Percentiles rank a stretch among this genome's conserved stretches.
Conservation (phyloP, 1,140 invertebrate species). For the Hormaphis cornu region DNA sequence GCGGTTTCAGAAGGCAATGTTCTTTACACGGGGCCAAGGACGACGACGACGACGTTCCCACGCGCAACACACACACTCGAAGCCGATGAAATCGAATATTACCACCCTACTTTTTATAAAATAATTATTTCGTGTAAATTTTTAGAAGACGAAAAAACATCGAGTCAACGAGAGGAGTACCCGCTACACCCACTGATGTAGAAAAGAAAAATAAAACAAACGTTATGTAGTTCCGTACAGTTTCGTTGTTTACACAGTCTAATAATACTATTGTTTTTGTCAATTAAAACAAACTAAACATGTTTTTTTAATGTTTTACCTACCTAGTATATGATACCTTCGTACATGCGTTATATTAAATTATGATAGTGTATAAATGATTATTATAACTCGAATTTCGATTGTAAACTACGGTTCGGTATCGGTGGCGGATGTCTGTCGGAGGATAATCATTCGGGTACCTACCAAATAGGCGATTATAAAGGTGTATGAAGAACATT, state of each 20-base stretch:
- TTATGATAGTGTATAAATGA: no score
- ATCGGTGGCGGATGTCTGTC: no score
- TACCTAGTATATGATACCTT: background rate
- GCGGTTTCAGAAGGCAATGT: background rate
- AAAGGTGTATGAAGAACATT: no score
- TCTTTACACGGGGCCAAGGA: conserved; percentile 8
- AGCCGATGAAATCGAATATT: background rate
- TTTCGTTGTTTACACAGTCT: conserved; percentile 2
- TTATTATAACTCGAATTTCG: no score
- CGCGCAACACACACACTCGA: background rate
- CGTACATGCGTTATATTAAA: no score
- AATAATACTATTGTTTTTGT: conserved; percentile 3
- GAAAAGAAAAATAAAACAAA: background rate
- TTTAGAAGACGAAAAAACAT: background rate
- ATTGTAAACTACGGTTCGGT: no score
- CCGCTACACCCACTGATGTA: background rate
- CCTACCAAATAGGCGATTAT: no score
- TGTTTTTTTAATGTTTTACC: conserved; percentile 1
- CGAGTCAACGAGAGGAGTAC: background rate
- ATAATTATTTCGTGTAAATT: conserved; percentile 6
- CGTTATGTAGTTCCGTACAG: conserved; percentile 18
- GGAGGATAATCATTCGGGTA: no score
- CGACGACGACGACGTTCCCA: conserved; percentile 8
- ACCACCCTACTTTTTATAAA: background rate
- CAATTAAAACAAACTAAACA: conserved; percentile 23